Base-by-base conservation (phyloP, 2,888 invertebrate species). In the Lagria hirta region DNA sequence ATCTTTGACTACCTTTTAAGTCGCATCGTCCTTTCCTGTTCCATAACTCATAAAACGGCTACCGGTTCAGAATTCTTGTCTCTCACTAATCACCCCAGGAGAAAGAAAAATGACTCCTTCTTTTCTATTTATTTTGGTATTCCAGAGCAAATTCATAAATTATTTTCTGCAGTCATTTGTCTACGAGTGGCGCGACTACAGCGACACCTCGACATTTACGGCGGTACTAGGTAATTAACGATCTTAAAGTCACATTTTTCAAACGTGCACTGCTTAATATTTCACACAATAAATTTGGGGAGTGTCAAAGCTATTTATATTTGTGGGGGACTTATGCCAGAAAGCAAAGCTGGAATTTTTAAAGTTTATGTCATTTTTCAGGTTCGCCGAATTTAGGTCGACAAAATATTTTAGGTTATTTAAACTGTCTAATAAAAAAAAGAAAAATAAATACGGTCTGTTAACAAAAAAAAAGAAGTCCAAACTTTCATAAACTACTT, bases 191-290 rank as follows among this genome's bases (percentile, higher is more conserved):
- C 61, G 58, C 64, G 65, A 64, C 64, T 62, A 61, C 67, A 65
- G 66, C 64, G 68, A 65, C 65, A 58, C 61, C 53, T 58, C 65
- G 71, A 70, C 71, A 70, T 64, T 64, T 63, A 65, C 67, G 68
- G 69, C 66, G 68, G 68, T 62, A 3, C 66, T 64, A 62, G 54
- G 68, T 70, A 71, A 70, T 71, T 71, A 71, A 71, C 70, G 71
- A 68, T 66, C 63, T 70, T 66, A 68, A 69, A 69, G 55, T 63
- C 61, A 59, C 70, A 70, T 71, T 70, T 71, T 71, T 71, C 70
- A 71, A 69, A 68, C 58, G 50, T 52, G 62, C 60, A 57, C 62
- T 60, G 60, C 65, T 65, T 68, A 65, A 71, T 72, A 70, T 69
- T 70, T 70, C 70, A 70, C 68, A 64, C 66, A 65, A 69, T 68